Evolutionary conservation across 2,113 vertebrate genomes (phyloP), one percentile per base, ranked within the genome.

Genomic region (Brachyistius frenatus): DNA sequence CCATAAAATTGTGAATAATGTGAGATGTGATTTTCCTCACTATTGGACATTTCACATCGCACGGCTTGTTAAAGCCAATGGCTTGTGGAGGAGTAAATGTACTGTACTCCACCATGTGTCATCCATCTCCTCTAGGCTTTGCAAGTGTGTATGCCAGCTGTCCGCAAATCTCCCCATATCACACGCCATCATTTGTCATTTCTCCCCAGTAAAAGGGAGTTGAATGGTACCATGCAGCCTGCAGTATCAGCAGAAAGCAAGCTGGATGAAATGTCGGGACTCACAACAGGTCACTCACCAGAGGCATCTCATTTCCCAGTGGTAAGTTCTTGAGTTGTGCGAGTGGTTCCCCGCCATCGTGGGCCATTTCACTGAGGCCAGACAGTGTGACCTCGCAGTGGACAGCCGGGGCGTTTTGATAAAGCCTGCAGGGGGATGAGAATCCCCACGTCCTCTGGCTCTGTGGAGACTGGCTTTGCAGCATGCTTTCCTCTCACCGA

Each of bases 1-100:
- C 84, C 78, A 85, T 92, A 89, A 88, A 91, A 88, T 76, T 62
- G 64, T 84, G 78, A 90, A 90, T 89, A 89, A 92, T 84, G 86
- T 76, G 60, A 60, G 80, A 81, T 87, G 73, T 82, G 83, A 89
- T 89, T 89, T 91, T 91, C 85, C 77, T 89, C 81, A 73, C 78
- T 77, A 86, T 87, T 83, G 88, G 83, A 86, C 80, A 61, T 89
- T 88, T 86, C 70, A 76, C 83, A 65, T 76, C 68, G 81, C 63
- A 81, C 33, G 75, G 79, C 78, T 81, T 73, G 86, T 90, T 92
- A 90, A 92, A 93, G 63, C 81, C 70, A 82, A 70, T 56, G 80
- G 67, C 66, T 85, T 80, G 89, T 81, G 89, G 81, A 80, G 76
- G 79, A 85, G 79, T 80, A 85, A 79, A 88, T 86, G 76, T 83